A percentile compares a stretch with the other conserved stretches of the same genome.
phyloP scores from a whole-genome alignment of 2,113 vertebrate species.

The Puntigrus tetrazona region DNA sequence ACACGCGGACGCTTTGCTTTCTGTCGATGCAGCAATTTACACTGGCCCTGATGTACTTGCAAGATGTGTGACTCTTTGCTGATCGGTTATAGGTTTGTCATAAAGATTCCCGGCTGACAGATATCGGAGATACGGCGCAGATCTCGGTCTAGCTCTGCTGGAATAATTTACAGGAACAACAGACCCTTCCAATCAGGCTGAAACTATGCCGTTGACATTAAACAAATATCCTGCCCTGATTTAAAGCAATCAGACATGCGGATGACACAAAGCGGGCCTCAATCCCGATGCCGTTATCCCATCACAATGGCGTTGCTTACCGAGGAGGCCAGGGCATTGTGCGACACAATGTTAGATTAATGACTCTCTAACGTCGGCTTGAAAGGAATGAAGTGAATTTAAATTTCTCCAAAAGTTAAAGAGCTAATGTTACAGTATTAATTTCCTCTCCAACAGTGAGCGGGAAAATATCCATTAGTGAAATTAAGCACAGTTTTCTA shows the following conservation, averaged over 20 bases:
- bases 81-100: slow-evolving; percentile 48
- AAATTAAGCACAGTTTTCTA: slow-evolving; percentile 99
- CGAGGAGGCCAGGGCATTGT: slow-evolving; percentile 69
- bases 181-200: slow-evolving; percentile 54
- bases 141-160: slow-evolving; percentile 38
- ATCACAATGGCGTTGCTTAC: slow-evolving; percentile 76
- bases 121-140: background rate
- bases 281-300: slow-evolving; percentile 61
- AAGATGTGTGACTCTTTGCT: slow-evolving; percentile 51
- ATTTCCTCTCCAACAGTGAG: slow-evolving; percentile 99
- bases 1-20: slow-evolving; percentile 31
- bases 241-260: slow-evolving; percentile 65
- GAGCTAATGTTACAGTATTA: slow-evolving; percentile 99
- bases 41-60: slow-evolving; percentile 57
- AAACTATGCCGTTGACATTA: slow-evolving; percentile 67
- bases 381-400: slow-evolving; percentile 99
- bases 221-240: slow-evolving; percentile 67
- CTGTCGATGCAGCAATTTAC: slow-evolving; percentile 50
- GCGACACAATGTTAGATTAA: slow-evolving; percentile 82
- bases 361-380: slow-evolving; percentile 92
- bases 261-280: slow-evolving; percentile 64
- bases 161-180: slow-evolving; percentile 38
- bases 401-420: slow-evolving; percentile 99
- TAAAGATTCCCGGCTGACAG: slow-evolving; percentile 45
- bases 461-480: slow-evolving; percentile 99